Evolutionary conservation across 2,113 vertebrate species (phyloP).

Genomic region (Upupa epops): DNA sequence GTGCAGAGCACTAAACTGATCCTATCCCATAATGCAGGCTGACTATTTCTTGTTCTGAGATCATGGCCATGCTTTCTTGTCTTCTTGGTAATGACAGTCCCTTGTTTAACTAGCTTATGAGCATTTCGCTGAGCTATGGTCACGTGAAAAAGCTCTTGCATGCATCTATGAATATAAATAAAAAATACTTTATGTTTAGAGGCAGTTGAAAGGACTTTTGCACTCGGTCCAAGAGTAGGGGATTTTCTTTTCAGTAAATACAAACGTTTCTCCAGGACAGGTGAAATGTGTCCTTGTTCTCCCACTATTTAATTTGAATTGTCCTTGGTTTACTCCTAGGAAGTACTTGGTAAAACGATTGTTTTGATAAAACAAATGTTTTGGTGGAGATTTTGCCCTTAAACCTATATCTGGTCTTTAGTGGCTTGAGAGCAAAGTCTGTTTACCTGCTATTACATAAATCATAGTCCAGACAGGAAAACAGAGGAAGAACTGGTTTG

Average conservation of each 20-base stretch:
- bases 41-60: not conserved
- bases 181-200: not conserved
- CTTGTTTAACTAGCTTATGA: not conserved
- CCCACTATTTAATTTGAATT: not conserved
- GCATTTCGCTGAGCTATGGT: not conserved
- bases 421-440: not conserved
- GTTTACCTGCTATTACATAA: not conserved
- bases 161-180: not conserved
- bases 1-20: not conserved
- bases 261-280: accelerated
- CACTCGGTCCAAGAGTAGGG: not conserved
- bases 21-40: accelerated
- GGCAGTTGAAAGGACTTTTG: not conserved
- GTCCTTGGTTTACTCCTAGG: not conserved
- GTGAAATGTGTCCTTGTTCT: not conserved
- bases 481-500: not conserved
- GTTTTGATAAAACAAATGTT: not conserved
- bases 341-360: not conserved
- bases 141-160: not conserved
- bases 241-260: not conserved
- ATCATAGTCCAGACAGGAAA: not conserved
- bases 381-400: not conserved
- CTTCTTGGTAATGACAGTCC: not conserved
- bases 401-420: not conserved
- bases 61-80: not conserved